Percentiles rank a stretch among this genome's conserved stretches.
Conservation (phyloP, 2,888 invertebrate species). For the Escarpia spicata region DNA sequence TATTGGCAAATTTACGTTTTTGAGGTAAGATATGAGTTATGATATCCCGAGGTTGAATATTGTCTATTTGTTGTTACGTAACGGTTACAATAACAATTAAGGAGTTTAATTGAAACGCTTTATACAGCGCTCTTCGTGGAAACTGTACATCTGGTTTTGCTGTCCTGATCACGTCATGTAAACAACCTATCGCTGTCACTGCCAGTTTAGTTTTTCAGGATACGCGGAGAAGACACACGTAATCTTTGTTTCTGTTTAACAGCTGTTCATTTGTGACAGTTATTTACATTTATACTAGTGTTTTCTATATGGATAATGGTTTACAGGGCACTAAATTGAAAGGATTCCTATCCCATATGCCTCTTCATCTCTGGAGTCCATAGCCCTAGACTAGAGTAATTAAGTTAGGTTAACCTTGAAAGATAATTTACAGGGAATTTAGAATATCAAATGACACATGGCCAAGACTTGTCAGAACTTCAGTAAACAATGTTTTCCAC, state of each 20-base stretch:
- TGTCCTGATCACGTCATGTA: not conserved
- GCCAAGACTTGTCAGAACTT: too few relatives aligned
- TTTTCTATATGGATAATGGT: not conserved
- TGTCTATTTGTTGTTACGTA: not conserved
- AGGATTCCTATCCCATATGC: not conserved
- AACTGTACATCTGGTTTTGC: not conserved
- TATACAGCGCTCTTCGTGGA: not conserved
- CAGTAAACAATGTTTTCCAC: too few relatives aligned
- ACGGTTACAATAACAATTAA: not conserved
- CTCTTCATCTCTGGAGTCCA: not conserved
- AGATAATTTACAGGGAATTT: too few relatives aligned
- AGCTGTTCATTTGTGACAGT: not conserved
- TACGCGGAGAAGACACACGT: not conserved
- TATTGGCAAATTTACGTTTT: not conserved
- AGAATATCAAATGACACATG: too few relatives aligned
- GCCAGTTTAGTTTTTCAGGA: not conserved
- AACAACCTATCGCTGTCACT: constrained; percentile 6
- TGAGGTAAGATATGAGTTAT: constrained; percentile 16
- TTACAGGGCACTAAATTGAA: not conserved
- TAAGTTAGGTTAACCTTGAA: not conserved
- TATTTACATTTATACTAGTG: not conserved
- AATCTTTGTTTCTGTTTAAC: not conserved
- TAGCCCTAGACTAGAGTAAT: not conserved
- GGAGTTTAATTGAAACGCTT: not conserved
- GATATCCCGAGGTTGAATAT: not conserved